Conservation (phyloP, 2,113 vertebrate species). For the Rhea americana region DNA sequence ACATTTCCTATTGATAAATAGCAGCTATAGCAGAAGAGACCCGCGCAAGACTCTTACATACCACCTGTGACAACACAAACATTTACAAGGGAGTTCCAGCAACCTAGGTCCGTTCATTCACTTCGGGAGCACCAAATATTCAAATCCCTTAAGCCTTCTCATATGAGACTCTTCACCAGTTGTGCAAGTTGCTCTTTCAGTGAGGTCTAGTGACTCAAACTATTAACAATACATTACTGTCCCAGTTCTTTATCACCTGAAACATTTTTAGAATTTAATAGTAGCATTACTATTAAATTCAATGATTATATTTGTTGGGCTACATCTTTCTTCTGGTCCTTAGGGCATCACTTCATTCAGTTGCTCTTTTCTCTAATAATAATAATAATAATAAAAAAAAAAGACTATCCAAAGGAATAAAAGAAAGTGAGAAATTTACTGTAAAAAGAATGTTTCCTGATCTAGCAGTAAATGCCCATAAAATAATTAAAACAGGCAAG, state of each 20-base stretch:
- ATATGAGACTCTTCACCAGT: neutral
- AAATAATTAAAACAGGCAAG: neutral
- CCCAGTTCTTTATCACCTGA: neutral
- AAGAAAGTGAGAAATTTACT: neutral
- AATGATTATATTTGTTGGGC: neutral
- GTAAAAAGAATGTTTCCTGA: neutral
- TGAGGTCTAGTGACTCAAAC: neutral
- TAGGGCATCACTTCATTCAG: neutral
- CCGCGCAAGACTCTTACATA: neutral
- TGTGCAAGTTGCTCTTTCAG: neutral
- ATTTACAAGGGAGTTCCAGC: neutral
- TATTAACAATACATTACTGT: neutral
- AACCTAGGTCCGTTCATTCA: constrained; percentile 5
- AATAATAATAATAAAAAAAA: too few species aligned
- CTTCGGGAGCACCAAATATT: neutral
- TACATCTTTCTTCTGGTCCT: neutral
- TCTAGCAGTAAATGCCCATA: neutral
- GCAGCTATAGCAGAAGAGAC: neutral
- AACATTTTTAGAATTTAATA: neutral
- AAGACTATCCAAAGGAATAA: neutral
- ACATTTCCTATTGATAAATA: neutral
- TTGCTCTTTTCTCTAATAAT: too few species aligned
- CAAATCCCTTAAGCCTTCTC: neutral
- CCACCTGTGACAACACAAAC: neutral
- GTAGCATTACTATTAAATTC: neutral